A percentile compares a stretch with the other conserved stretches of the same genome.
These are phyloP conservation scores for Mesopsocus fuscifrons DNA, from an alignment of 2,888 invertebrate genomes.

Conservation along the genomic window DNA sequence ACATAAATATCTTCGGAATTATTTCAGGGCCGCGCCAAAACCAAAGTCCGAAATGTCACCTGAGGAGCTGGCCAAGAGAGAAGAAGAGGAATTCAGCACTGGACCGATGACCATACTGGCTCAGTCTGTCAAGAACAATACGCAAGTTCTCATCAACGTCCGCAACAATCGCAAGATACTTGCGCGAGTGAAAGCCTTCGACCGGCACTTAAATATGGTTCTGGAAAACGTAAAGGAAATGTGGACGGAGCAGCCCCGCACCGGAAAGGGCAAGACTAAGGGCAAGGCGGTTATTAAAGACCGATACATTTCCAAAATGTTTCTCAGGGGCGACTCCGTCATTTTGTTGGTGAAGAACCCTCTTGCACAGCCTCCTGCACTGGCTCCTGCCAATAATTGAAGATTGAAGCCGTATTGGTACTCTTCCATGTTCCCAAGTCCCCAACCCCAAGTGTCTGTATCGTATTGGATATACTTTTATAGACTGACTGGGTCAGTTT, in stretches of 20 bases:
- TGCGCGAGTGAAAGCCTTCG: constrained; percentile 88
- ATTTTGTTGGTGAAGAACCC: constrained; percentile 94
- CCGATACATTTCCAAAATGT: constrained; percentile 98
- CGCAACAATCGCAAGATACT: constrained; percentile 95
- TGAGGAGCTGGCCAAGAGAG: constrained; percentile 85
- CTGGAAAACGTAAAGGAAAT: constrained; percentile 98
- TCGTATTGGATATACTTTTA: too few relatives aligned
- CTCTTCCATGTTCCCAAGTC: constrained; percentile 6
- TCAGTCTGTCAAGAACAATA: constrained; percentile 96
- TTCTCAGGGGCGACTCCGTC: constrained; percentile 96
- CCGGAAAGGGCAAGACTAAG: constrained; percentile 94
- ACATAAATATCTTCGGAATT: too few relatives aligned
- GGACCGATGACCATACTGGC: constrained; percentile 95
- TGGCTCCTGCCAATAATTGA: too few relatives aligned
- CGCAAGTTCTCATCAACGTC: constrained; percentile 87
- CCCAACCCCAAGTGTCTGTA: too few relatives aligned
- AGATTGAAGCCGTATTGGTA: constrained; percentile 20
- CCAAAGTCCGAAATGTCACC: constrained; percentile 88
- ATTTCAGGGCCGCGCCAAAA: constrained; percentile 31
- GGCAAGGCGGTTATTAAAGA: constrained; percentile 86
- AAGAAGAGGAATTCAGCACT: constrained; percentile 97
- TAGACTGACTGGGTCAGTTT: too few relatives aligned
- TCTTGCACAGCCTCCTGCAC: constrained; percentile 56
- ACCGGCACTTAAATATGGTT: constrained; percentile 98
- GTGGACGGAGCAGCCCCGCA: constrained; percentile 97